Evolutionary conservation across 2,113 vertebrate genomes (phyloP).

Genomic region (Ancistrus triradiatus): DNA sequence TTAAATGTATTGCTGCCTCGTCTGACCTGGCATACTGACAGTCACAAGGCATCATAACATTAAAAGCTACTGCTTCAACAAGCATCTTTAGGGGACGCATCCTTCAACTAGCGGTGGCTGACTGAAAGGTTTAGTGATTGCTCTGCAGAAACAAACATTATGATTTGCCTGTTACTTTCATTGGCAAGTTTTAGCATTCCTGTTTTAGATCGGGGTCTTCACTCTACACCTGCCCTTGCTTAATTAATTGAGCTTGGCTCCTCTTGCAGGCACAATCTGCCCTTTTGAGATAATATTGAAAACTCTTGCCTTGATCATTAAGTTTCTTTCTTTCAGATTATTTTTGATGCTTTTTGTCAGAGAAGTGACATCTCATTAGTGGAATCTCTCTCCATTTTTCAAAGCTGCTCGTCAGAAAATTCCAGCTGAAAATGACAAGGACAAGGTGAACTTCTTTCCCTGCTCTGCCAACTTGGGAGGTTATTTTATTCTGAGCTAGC

Average conservation of each 20-base stretch:
- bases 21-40: conserved; percentile 16
- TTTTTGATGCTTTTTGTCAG: too few relatives aligned
- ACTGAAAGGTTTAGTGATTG: not conserved
- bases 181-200: too few relatives aligned
- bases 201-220: too few relatives aligned
- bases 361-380: not conserved
- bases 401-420: not conserved
- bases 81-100: conserved; percentile 1
- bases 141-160: not conserved
- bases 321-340: too few relatives aligned
- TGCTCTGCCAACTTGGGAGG: not conserved
- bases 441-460: not conserved
- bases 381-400: not conserved
- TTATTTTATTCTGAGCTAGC: conserved; percentile 10
- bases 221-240: too few relatives aligned
- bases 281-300: too few relatives aligned
- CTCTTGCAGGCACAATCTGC: too few relatives aligned
- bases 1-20: conserved; percentile 28
- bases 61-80: conserved; percentile 13
- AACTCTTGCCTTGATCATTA: too few relatives aligned
- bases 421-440: not conserved
- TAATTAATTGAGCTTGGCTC: too few relatives aligned
- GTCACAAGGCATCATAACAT: conserved; percentile 11
- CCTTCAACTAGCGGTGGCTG: not conserved
- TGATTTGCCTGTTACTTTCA: not conserved